Conservation (phyloP, 2,888 invertebrate genomes). For the Drosophila paranaensis region DNA sequence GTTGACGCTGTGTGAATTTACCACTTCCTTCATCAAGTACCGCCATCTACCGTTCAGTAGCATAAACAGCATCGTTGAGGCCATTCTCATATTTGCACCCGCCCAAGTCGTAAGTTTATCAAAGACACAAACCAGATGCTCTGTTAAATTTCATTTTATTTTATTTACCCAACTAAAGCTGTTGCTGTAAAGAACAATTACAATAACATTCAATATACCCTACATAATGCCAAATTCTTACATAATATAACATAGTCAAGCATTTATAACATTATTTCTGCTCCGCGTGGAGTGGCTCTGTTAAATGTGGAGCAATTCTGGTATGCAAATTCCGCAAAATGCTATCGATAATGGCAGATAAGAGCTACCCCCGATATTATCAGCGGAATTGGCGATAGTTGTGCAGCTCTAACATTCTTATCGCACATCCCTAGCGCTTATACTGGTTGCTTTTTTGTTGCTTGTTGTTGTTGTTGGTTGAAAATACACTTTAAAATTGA, state of each 20-base stretch:
- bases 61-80: neutral
- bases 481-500: constrained; percentile 78
- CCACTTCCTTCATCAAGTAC: rapidly evolving
- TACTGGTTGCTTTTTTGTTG: constrained; percentile 68
- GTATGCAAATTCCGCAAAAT: constrained; percentile 12
- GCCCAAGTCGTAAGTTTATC: neutral
- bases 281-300: constrained; percentile 8
- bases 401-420: constrained; percentile 29
- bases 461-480: constrained; percentile 60
- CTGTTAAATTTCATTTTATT: constrained; percentile 1
- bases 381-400: constrained; percentile 22
- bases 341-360: constrained; percentile 39
- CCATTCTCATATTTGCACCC: no score
- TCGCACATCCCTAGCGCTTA: constrained; percentile 50
- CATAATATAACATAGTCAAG: neutral
- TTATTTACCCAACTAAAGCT: no score
- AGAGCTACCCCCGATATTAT: constrained; percentile 39
- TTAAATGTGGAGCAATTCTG: constrained; percentile 24
- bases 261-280: neutral
- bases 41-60: constrained; percentile 19
- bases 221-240: neutral
- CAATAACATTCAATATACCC: neutral
- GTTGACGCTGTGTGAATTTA: neutral
- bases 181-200: neutral
- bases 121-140: neutral